A percentile compares a stretch with the other conserved stretches of the same genome.
These are phyloP conservation scores for Falco berigora DNA, from an alignment of 2,797 vertebrate species.

Conservation along the genomic window DNA sequence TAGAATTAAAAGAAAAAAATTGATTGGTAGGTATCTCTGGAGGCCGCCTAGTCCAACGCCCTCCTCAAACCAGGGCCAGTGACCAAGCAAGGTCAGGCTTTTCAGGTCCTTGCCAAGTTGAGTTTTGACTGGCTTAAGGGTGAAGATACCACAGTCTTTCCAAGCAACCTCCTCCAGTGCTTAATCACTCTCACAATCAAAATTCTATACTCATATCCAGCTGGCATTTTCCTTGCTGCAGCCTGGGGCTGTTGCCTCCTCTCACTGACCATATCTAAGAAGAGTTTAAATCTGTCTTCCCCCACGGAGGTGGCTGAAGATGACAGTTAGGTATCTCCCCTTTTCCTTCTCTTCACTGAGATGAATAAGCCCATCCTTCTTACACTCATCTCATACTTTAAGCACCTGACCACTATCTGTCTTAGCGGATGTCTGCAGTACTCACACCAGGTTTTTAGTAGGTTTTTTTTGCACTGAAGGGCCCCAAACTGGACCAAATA, in stretches of 20 bases:
- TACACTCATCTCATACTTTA: neutral
- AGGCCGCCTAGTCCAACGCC: accelerated
- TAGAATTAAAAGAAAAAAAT: neutral
- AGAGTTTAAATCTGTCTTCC: neutral
- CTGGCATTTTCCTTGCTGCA: neutral
- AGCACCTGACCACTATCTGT: neutral
- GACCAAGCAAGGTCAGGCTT: neutral
- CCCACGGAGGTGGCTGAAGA: neutral
- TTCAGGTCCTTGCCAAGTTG: neutral
- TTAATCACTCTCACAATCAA: neutral
- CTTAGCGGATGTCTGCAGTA: neutral
- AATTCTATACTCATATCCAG: neutral
- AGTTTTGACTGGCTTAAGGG: neutral
- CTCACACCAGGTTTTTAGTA: neutral
- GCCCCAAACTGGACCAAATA: neutral
- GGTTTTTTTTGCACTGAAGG: neutral
- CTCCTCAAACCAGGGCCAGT: neutral
- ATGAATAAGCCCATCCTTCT: neutral
- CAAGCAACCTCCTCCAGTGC: neutral
- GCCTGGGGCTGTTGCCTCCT: neutral
- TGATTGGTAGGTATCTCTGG: neutral
- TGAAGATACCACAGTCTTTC: neutral
- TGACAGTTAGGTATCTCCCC: neutral
- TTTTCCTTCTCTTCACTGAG: neutral
- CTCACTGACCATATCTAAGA: neutral